phyloP scores from a whole-genome alignment of 2,888 invertebrate genomes.

The Allacma fusca region DNA sequence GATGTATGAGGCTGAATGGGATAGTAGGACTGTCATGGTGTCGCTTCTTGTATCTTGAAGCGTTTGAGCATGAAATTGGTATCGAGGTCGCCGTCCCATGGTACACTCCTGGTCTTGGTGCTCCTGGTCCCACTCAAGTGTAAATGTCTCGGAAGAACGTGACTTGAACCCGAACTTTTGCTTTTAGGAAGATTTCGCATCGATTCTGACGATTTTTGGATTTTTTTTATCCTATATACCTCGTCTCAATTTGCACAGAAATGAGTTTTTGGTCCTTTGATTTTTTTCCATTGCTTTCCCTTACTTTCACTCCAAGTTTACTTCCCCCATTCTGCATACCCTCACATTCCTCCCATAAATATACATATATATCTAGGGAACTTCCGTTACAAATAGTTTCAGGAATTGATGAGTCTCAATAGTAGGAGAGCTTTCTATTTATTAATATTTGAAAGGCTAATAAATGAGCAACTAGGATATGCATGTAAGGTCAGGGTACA shows the following conservation, averaged over 20 bases:
- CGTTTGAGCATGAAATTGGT: constrained; percentile 49
- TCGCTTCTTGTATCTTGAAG: constrained; percentile 34
- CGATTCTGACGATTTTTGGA: constrained; percentile 32
- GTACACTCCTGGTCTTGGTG: not conserved
- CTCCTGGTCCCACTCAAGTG: constrained; percentile 39
- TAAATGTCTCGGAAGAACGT: constrained; percentile 49
- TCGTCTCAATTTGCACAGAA: constrained; percentile 42
- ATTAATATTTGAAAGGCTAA: too few relatives aligned
- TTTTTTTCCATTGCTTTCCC: not conserved
- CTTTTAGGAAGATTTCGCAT: constrained; percentile 30
- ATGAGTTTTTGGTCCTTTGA: constrained; percentile 32
- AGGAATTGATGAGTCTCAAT: too few relatives aligned
- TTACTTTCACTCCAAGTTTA: not conserved
- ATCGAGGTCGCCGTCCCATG: constrained; percentile 36
- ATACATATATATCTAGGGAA: too few relatives aligned
- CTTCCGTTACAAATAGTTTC: too few relatives aligned
- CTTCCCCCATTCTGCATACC: not conserved
- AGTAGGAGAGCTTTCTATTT: too few relatives aligned
- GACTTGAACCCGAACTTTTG: constrained; percentile 44
- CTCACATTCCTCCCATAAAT: not conserved
- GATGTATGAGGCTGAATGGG: not conserved
- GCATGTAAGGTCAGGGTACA: too few relatives aligned
- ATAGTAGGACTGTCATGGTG: not conserved
- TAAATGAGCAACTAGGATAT: too few relatives aligned
- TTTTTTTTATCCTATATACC: constrained; percentile 1